phyloP scores from a whole-genome alignment of 2,797 vertebrate genomes.

The Liasis olivaceus region DNA sequence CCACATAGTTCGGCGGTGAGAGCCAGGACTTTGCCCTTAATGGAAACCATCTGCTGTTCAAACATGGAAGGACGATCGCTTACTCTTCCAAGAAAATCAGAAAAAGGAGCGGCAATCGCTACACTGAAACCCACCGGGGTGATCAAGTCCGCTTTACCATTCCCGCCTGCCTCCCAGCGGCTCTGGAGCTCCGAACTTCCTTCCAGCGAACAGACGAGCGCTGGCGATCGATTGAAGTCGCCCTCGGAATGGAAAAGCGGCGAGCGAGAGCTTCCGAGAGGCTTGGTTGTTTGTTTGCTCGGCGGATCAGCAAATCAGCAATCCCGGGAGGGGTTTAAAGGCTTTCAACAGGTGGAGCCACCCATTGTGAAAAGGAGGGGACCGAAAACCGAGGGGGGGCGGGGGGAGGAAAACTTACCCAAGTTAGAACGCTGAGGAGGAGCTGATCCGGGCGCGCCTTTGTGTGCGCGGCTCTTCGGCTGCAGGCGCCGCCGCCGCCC shows the following conservation, averaged over 20 bases:
- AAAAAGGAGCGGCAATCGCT: neutral
- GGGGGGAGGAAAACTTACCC: neutral
- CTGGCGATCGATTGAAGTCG: neutral
- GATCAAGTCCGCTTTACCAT: neutral
- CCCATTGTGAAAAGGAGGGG: neutral
- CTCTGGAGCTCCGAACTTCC: neutral
- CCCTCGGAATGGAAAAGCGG: neutral
- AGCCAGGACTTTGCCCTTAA: constrained; percentile 40
- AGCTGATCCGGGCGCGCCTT: neutral
- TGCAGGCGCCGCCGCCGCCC: neutral
- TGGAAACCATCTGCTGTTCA: constrained; percentile 55
- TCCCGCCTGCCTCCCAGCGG: neutral
- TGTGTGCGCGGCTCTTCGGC: neutral
- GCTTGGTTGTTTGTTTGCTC: neutral
- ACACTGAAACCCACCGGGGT: neutral
- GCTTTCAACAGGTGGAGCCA: constrained; percentile 66
- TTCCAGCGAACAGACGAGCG: neutral
- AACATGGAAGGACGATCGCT: neutral
- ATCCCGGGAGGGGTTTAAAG: constrained; percentile 25
- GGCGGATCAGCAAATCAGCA: neutral
- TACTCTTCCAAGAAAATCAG: neutral
- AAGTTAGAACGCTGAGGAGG: neutral
- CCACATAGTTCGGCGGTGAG: neutral
- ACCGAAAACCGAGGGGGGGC: neutral
- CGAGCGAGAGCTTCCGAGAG: neutral